These are phyloP conservation scores for Bombus waltoni DNA, from an alignment of 1,140 invertebrate species.

Conservation along the genomic window DNA sequence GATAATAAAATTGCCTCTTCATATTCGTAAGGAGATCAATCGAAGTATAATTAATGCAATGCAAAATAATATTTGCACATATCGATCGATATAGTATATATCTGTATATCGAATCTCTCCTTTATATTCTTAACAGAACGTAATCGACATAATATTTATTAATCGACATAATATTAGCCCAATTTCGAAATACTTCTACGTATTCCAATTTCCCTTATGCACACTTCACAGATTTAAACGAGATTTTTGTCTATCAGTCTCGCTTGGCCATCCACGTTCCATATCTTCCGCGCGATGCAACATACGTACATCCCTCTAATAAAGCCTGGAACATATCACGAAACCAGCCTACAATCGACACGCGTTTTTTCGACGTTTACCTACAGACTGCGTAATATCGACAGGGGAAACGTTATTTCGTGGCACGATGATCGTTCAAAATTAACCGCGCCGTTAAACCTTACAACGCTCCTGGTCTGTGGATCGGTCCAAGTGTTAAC, in stretches of 20 bases:
- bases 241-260: not conserved
- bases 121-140: too few species aligned
- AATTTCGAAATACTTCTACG: not conserved
- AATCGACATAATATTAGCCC: too few species aligned
- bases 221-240: not conserved
- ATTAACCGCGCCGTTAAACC: slow-evolving; percentile 32
- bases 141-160: too few species aligned
- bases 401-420: not conserved
- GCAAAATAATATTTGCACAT: too few species aligned
- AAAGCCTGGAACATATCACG: not conserved
- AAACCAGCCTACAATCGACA: not conserved
- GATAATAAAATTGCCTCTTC: too few species aligned
- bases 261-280: too few species aligned
- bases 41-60: too few species aligned
- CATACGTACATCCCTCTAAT: not conserved
- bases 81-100: too few species aligned
- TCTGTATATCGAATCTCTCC: not conserved
- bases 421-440: not conserved
- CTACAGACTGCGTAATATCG: not conserved
- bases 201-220: too few species aligned
- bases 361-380: not conserved
- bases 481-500: slow-evolving; percentile 26
- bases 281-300: too few species aligned
- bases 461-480: not conserved
- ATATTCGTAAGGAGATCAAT: too few species aligned